phyloP scores from a whole-genome alignment of 2,888 invertebrate genomes.

The Acleris laterana region DNA sequence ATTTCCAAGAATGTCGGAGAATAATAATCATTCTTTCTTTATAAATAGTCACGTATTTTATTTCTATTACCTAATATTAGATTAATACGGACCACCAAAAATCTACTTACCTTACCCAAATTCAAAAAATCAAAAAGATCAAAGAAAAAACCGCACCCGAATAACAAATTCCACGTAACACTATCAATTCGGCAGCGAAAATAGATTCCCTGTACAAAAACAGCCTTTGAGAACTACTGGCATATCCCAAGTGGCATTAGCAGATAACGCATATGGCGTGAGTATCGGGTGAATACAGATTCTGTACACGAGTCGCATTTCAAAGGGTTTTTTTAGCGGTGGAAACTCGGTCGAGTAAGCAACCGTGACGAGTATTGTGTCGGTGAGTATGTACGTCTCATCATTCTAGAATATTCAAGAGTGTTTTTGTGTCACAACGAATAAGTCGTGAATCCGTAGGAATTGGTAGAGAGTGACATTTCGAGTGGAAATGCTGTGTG shows the following conservation, averaged over 20 bases:
- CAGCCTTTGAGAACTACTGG: constrained; percentile 78
- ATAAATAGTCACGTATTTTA: no score
- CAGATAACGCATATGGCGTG: constrained; percentile 71
- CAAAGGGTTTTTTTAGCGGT: constrained; percentile 74
- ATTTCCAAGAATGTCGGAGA: no score
- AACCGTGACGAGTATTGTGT: constrained; percentile 46
- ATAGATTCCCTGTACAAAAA: constrained; percentile 73
- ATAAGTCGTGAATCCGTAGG: not conserved
- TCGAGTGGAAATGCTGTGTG: no score
- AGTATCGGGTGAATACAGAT: constrained; percentile 79
- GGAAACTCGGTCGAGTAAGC: constrained; percentile 51
- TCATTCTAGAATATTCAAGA: not conserved
- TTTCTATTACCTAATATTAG: no score
- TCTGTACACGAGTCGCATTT: constrained; percentile 74
- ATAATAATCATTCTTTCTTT: no score
- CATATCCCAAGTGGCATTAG: constrained; percentile 78
- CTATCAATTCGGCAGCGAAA: constrained; percentile 50
- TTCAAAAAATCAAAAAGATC: not conserved
- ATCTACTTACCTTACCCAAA: no score
- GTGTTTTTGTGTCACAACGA: not conserved
- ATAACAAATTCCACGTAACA: constrained; percentile 38
- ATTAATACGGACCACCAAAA: no score
- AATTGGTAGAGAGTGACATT: no score
- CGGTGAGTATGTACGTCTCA: constrained; percentile 15
- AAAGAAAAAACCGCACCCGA: constrained; percentile 10